Percentiles rank a stretch among this genome's conserved stretches.
These are phyloP conservation scores for Toxotes jaculatrix DNA, from an alignment of 2,113 vertebrate genomes.

Conservation along the genomic window DNA sequence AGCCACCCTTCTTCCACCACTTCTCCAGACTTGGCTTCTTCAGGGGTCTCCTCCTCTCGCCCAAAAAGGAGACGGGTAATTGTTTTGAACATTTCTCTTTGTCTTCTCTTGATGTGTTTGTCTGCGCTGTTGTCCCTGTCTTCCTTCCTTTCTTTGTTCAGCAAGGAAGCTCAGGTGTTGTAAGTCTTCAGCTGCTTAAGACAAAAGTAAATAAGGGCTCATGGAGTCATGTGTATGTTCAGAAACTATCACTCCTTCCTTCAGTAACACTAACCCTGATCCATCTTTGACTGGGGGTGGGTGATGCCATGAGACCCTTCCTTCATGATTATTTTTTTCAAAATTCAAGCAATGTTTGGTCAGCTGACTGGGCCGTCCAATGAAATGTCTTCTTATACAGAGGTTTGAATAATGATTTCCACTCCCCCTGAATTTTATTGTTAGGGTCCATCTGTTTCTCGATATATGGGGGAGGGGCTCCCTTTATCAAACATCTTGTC, in stretches of 20 bases:
- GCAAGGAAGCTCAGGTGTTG: constrained; percentile 11
- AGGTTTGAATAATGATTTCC: constrained; percentile 47
- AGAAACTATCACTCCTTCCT: not conserved
- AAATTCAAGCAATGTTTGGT: constrained; percentile 42
- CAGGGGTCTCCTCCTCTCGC: constrained; percentile 63
- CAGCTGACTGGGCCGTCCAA: constrained; percentile 66
- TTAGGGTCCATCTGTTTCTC: constrained; percentile 72
- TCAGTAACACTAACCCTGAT: not conserved
- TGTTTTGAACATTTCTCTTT: constrained; percentile 88
- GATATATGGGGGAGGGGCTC: constrained; percentile 63
- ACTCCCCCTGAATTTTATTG: constrained; percentile 65
- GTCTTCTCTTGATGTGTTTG: not conserved
- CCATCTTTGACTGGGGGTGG: constrained; percentile 8
- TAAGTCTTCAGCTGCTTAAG: constrained; percentile 19
- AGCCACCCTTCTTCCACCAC: constrained; percentile 93
- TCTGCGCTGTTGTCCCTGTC: not conserved
- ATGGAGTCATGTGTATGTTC: not conserved
- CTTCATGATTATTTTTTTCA: constrained; percentile 39
- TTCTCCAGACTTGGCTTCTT: constrained; percentile 83
- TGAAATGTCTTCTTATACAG: constrained; percentile 32
- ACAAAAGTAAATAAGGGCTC: not conserved
- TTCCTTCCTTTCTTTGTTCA: constrained; percentile 20
- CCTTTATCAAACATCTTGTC: not conserved
- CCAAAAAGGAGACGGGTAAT: constrained; percentile 92
- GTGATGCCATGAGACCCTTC: constrained; percentile 5